phyloP scores from a whole-genome alignment of 2,888 invertebrate genomes.

The Teleiodes luculella region DNA sequence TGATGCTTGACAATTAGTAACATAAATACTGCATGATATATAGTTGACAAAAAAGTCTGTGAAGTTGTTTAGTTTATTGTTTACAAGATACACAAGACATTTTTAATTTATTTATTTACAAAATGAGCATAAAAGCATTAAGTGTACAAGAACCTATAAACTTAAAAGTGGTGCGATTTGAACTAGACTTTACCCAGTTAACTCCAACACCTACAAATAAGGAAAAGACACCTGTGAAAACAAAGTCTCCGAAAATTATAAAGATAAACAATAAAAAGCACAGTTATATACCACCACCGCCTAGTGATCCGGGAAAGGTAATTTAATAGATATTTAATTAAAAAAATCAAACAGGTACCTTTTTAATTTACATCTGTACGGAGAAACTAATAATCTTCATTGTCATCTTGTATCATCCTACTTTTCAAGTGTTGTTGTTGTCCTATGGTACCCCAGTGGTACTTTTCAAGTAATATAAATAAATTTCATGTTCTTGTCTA shows the following conservation, averaged over 20 bases:
- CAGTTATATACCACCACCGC: conserved; percentile 51
- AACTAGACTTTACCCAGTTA: conserved; percentile 57
- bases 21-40: too few species aligned
- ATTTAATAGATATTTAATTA: neutral
- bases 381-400: too few species aligned
- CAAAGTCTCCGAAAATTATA: conserved; percentile 42
- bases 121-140: conserved; percentile 55
- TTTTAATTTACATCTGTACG: too few species aligned
- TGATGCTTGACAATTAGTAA: too few species aligned
- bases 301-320: conserved; percentile 46
- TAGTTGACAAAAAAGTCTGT: neutral
- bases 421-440: too few species aligned
- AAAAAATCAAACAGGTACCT: neutral
- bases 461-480: too few species aligned
- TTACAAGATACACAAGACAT: neutral
- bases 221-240: conserved; percentile 46
- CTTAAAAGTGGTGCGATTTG: conserved; percentile 65
- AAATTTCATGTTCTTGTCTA: too few species aligned
- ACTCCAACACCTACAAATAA: conserved; percentile 28
- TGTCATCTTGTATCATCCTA: too few species aligned
- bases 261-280: conserved; percentile 38
- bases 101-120: neutral
- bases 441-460: too few species aligned
- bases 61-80: neutral
- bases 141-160: conserved; percentile 60